Percentiles rank a stretch among this genome's conserved stretches.
Conservation (phyloP, 1,140 invertebrate species). For the Parapsyche elsis region DNA sequence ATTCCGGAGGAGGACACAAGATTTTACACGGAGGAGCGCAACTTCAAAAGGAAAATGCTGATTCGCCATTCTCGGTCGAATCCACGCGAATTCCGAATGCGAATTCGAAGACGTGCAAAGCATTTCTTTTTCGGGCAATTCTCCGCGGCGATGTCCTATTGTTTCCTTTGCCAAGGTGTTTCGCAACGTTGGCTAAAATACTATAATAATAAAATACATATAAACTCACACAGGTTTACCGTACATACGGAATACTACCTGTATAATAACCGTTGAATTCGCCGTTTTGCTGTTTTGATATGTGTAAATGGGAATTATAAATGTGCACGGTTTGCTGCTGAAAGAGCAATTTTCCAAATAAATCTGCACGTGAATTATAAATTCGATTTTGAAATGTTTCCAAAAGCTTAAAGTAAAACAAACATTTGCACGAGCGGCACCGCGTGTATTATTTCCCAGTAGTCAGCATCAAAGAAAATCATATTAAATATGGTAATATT, state of each 20-base stretch:
- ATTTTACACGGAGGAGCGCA: conserved; percentile 12
- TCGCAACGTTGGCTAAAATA: neutral
- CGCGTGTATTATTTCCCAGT: no score
- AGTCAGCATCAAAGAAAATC: neutral
- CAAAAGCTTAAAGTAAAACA: no score
- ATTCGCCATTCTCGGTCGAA: conserved; percentile 3
- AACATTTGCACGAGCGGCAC: no score
- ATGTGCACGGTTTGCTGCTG: no score
- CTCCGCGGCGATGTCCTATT: conserved; percentile 1
- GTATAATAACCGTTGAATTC: no score
- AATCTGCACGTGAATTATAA: no score
- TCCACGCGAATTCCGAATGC: conserved; percentile 21
- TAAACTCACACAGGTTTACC: neutral
- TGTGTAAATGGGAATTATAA: no score
- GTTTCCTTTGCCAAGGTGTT: neutral
- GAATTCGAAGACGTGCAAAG: conserved; percentile 12
- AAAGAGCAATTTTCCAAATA: no score
- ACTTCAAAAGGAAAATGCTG: conserved; percentile 37
- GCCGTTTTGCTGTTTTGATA: no score
- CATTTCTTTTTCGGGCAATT: neutral
- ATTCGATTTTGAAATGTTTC: no score
- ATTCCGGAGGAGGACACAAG: conserved; percentile 15
- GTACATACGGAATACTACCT: neutral
- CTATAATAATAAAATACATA: neutral
- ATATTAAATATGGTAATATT: neutral